Evolutionary conservation across 1,140 invertebrate genomes (phyloP).

Genomic region (Drosophila miranda): DNA sequence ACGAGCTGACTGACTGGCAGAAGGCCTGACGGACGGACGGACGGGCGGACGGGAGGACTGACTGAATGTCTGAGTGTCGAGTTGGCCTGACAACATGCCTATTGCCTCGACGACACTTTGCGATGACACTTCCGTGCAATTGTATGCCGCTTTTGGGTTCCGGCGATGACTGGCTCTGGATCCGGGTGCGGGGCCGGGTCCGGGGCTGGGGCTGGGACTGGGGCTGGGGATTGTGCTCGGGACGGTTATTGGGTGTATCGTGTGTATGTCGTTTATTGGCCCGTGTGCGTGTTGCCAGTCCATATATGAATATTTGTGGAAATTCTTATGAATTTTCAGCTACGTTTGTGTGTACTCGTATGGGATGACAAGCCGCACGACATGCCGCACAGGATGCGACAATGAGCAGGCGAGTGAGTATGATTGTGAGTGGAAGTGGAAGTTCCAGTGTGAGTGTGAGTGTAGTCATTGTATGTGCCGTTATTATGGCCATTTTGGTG

Average conservation of each 20-base stretch:
- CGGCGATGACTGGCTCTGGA: slow-evolving; percentile 38
- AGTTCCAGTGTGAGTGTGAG: slow-evolving; percentile 10
- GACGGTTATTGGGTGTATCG: slow-evolving; percentile 66
- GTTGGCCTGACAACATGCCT: slow-evolving; percentile 56
- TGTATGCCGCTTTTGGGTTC: slow-evolving; percentile 67
- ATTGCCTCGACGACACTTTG: slow-evolving; percentile 75
- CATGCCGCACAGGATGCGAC: slow-evolving; percentile 39
- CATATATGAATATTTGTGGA: slow-evolving; percentile 78
- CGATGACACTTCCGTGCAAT: slow-evolving; percentile 78
- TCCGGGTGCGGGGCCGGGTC: slow-evolving; percentile 8
- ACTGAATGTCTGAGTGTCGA: slow-evolving; percentile 6
- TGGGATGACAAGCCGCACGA: slow-evolving; percentile 43
- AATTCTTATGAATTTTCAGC: slow-evolving; percentile 78
- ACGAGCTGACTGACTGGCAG: slow-evolving; percentile 23
- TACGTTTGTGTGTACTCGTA: slow-evolving; percentile 37
- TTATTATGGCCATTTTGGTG: slow-evolving; percentile 76
- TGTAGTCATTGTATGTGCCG: slow-evolving; percentile 61
- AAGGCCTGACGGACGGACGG: slow-evolving; percentile 10
- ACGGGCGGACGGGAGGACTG: slow-evolving; percentile 6
- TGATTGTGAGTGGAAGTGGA: neutral
- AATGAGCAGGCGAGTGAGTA: slow-evolving; percentile 39
- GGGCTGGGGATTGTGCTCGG: slow-evolving; percentile 8
- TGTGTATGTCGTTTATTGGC: slow-evolving; percentile 41
- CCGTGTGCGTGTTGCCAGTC: slow-evolving; percentile 72
- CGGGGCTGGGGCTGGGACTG: neutral